Evolutionary conservation across 2,797 vertebrate genomes (phyloP).

Genomic region (Bothrops alternatus): DNA sequence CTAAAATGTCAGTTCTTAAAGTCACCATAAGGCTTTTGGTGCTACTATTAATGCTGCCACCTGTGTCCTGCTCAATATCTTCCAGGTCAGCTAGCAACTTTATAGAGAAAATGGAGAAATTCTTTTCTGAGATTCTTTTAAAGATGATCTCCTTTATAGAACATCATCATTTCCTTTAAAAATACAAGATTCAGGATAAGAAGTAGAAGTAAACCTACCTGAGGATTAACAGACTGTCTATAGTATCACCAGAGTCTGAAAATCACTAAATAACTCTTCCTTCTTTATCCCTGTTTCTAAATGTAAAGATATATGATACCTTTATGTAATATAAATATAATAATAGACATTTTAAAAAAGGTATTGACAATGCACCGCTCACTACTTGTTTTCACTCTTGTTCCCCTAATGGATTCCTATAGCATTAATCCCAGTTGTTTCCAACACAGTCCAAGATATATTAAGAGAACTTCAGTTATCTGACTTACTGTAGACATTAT

Average conservation of each 20-base stretch:
- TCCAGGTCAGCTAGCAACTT: not conserved
- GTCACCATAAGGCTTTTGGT: not conserved
- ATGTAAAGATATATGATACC: not conserved
- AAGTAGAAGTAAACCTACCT: not conserved
- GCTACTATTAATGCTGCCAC: not conserved
- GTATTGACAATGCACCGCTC: not conserved
- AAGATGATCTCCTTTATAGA: not conserved
- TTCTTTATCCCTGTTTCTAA: not conserved
- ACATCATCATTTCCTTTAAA: not conserved
- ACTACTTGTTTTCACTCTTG: not conserved
- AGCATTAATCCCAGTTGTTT: not conserved
- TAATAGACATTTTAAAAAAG: not conserved
- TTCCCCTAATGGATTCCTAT: not conserved
- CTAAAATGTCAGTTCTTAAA: not conserved
- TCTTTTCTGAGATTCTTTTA: not conserved
- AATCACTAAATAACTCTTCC: not conserved
- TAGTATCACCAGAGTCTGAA: not conserved
- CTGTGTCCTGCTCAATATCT: not conserved
- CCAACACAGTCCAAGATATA: not conserved
- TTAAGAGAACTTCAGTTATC: not conserved
- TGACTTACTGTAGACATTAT: not conserved
- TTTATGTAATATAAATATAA: not conserved
- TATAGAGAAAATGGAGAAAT: not conserved
- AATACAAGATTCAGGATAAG: not conserved
- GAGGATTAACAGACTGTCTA: not conserved